Evolutionary conservation across 2,888 invertebrate genomes (phyloP).

Genomic region (Venustoraphidia nigricollis): DNA sequence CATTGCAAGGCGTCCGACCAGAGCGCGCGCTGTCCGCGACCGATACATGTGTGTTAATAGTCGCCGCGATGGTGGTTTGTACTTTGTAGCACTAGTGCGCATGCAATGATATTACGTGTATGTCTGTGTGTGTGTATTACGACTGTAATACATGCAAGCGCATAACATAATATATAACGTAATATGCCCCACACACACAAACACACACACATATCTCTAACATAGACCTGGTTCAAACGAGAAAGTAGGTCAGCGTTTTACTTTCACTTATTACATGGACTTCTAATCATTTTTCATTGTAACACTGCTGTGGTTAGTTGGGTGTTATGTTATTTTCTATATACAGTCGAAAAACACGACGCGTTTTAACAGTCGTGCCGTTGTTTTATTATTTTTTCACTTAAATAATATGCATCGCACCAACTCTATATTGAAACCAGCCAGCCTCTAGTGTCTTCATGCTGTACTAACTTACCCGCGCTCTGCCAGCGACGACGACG

Average conservation of each 20-base stretch:
- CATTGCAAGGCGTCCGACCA: conserved; percentile 14
- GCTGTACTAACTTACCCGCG: no score
- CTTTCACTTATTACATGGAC: conserved; percentile 79
- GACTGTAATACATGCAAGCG: conserved; percentile 12
- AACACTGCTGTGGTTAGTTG: conserved; percentile 37
- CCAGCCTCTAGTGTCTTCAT: no score
- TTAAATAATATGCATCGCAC: no score
- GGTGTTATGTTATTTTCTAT: conserved; percentile 10
- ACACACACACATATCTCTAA: conserved; percentile 31
- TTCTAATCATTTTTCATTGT: conserved; percentile 58
- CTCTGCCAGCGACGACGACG: no score
- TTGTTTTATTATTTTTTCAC: no score
- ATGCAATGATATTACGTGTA: conserved; percentile 19
- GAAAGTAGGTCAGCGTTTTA: conserved; percentile 82
- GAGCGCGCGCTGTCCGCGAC: conserved; percentile 15
- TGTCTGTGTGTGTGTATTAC: conserved; percentile 22
- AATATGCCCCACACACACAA: no score
- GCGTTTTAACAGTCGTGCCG: conserved; percentile 21
- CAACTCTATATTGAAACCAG: no score
- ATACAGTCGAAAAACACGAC: no score
- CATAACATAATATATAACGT: no score
- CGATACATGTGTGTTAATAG: conserved; percentile 17
- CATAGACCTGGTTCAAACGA: conserved; percentile 80
- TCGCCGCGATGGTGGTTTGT: no score
- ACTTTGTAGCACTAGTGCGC: conserved; percentile 5